A percentile compares a stretch with the other conserved stretches of the same genome.
Evolutionary conservation across 2,113 vertebrate genomes (phyloP).

Genomic region (Sander vitreus): DNA sequence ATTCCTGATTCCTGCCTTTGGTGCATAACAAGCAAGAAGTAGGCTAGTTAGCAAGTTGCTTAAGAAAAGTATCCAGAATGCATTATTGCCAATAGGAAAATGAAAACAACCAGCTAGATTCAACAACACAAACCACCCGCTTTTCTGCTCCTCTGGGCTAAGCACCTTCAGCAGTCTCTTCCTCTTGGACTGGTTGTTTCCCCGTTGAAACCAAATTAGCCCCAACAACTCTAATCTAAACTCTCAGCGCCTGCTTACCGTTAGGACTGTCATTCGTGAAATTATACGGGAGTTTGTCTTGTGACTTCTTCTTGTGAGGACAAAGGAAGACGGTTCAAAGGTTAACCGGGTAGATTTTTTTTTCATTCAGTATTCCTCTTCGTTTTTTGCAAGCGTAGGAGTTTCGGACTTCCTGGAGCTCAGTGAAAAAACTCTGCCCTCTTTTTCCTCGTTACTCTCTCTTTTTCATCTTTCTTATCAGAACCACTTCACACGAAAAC

Average conservation of each 20-base stretch:
- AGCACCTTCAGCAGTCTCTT: not conserved
- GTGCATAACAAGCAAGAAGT: not conserved
- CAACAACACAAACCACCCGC: not conserved
- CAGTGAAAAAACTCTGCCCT: not conserved
- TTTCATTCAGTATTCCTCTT: slow-evolving; percentile 58
- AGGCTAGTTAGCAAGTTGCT: not conserved
- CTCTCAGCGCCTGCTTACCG: slow-evolving; percentile 36
- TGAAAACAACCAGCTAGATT: not conserved
- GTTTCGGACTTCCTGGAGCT: slow-evolving; percentile 81
- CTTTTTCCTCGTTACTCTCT: not conserved
- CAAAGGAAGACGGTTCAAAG: slow-evolving; percentile 82
- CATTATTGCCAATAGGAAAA: not conserved
- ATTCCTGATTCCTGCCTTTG: too few species aligned
- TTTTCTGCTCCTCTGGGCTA: not conserved
- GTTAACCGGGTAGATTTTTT: slow-evolving; percentile 67
- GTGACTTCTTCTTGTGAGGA: slow-evolving; percentile 76
- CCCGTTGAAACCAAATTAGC: not conserved
- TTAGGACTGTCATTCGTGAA: slow-evolving; percentile 43
- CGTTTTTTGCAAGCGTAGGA: slow-evolving; percentile 78
- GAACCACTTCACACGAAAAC: not conserved
- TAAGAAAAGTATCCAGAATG: not conserved
- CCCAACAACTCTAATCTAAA: too few species aligned
- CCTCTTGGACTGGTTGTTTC: not conserved
- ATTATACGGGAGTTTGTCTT: slow-evolving; percentile 68
- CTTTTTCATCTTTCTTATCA: slow-evolving; percentile 17